Percentiles rank a stretch among this genome's conserved stretches.
These are phyloP conservation scores for Piaya cayana DNA, from an alignment of 2,113 vertebrate genomes.

Conservation along the genomic window DNA sequence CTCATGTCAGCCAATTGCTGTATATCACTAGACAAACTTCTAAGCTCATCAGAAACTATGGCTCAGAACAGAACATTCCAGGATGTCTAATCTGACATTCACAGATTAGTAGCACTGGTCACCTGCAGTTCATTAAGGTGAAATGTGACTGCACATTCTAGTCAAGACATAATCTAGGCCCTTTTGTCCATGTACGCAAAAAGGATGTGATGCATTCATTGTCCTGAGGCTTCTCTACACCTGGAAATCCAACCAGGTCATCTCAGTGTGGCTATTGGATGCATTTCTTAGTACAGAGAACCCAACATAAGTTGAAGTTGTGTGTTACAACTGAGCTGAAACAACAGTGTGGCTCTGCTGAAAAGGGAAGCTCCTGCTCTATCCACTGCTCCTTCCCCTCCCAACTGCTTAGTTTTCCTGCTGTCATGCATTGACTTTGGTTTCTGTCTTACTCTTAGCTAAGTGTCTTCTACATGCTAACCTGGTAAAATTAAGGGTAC, in stretches of 20 bases:
- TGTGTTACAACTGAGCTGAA: neutral
- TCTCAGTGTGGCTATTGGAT: neutral
- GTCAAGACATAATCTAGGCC: neutral
- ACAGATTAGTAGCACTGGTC: neutral
- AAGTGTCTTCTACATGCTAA: neutral
- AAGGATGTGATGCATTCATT: neutral
- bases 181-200: neutral
- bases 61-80: neutral
- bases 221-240: neutral
- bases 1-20: fast-evolving
- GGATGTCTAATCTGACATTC: neutral
- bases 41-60: neutral
- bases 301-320: neutral
- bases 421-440: neutral
- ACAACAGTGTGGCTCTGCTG: neutral
- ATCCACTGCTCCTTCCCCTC: neutral
- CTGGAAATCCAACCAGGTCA: neutral
- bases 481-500: neutral
- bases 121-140: neutral
- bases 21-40: neutral
- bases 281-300: neutral
- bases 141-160: neutral
- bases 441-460: neutral
- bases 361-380: neutral
- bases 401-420: neutral